A percentile compares a stretch with the other conserved stretches of the same genome.
Evolutionary conservation across 2,888 invertebrate genomes (phyloP).

Genomic region (Nipponacmea schrenckii): DNA sequence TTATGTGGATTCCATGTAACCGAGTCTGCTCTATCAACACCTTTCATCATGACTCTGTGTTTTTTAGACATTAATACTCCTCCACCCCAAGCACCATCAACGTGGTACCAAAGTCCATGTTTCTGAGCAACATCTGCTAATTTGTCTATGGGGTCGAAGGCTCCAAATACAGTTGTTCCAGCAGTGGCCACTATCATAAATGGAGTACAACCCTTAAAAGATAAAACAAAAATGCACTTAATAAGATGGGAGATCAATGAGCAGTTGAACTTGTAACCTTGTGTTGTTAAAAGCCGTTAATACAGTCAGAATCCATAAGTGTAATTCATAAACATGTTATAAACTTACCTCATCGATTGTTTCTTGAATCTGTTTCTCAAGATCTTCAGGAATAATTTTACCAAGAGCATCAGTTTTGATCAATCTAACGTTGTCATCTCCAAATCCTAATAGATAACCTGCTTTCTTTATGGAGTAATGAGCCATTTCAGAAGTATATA

Average conservation of each 20-base stretch:
- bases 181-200: conserved; percentile 93
- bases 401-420: conserved; percentile 81
- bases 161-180: conserved; percentile 96
- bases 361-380: conserved; percentile 85
- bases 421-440: conserved; percentile 83
- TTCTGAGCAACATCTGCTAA: conserved; percentile 96
- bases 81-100: conserved; percentile 79
- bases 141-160: conserved; percentile 92
- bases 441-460: conserved; percentile 87
- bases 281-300: too few species aligned
- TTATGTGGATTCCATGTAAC: conserved; percentile 99
- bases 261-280: background rate
- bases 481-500: conserved; percentile 95
- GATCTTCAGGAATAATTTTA: conserved; percentile 87
- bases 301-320: background rate
- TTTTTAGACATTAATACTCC: conserved; percentile 82
- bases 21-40: conserved; percentile 88
- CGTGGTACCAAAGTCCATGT: conserved; percentile 94
- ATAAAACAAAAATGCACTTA: too few species aligned
- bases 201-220: conserved; percentile 84
- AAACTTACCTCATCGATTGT: conserved; percentile 24
- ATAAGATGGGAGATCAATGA: conserved; percentile 73
- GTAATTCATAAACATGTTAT: background rate
- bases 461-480: conserved; percentile 91
- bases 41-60: conserved; percentile 88